Evolutionary conservation across 2,888 invertebrate species (phyloP).

Genomic region (Acronicta aceris): DNA sequence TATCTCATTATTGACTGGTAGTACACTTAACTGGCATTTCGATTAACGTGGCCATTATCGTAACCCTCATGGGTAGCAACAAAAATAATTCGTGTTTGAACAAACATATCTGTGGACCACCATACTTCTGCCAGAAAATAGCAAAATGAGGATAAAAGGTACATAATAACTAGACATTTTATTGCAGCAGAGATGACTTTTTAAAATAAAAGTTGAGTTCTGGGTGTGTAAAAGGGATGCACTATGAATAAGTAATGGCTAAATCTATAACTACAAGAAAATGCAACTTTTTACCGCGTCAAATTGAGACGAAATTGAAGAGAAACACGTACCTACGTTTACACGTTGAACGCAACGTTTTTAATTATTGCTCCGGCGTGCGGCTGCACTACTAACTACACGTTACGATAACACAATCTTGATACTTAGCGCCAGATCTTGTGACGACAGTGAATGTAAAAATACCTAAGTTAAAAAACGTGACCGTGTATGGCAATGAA

Average conservation of each 20-base stretch:
- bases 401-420: constrained; percentile 5
- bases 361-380: constrained; percentile 29
- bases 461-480: background rate
- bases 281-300: constrained; percentile 22
- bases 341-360: constrained; percentile 16
- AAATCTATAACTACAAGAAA: constrained; percentile 36
- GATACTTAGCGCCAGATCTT: constrained; percentile 24
- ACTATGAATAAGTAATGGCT: no score
- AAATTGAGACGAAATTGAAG: constrained; percentile 37
- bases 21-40: no score
- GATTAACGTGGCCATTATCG: no score
- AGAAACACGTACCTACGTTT: constrained; percentile 35
- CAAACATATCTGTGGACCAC: no score
- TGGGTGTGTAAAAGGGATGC: background rate
- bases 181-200: background rate
- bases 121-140: no score
- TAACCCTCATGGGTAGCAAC: no score
- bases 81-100: no score
- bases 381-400: constrained; percentile 28
- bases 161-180: no score
- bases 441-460: constrained; percentile 18
- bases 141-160: no score
- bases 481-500: no score
- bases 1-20: no score
- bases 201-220: background rate